Evolutionary conservation across 2,797 vertebrate genomes (phyloP).

Genomic region (Phaenicophaeus curvirostris): DNA sequence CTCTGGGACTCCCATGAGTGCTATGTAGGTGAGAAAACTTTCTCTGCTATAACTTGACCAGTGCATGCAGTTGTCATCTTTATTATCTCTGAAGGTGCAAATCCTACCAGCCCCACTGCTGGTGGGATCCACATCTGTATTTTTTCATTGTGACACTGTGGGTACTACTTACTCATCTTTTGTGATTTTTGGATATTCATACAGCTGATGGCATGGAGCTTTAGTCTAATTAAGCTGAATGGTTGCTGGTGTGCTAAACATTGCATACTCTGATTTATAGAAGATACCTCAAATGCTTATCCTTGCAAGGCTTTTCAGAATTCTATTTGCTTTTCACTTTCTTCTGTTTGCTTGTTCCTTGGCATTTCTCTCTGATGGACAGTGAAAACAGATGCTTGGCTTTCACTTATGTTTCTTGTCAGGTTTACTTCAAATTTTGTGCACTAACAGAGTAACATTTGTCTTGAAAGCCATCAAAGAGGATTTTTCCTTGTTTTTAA

Average conservation of each 20-base stretch:
- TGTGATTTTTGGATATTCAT: not conserved
- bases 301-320: conserved; percentile 38
- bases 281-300: not conserved
- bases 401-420: conserved; percentile 23
- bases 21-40: not conserved
- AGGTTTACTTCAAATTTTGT: not conserved
- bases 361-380: conserved; percentile 17
- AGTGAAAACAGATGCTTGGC: not conserved
- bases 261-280: not conserved
- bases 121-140: not conserved
- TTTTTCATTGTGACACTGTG: not conserved
- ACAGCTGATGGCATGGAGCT: not conserved
- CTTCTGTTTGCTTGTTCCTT: not conserved
- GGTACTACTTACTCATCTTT: not conserved
- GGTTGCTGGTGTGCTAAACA: not conserved
- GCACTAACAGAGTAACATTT: not conserved
- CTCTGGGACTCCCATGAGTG: accelerated
- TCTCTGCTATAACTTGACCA: not conserved
- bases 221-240: not conserved
- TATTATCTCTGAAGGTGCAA: not conserved
- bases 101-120: accelerated
- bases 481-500: not conserved
- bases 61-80: not conserved
- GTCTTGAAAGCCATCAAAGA: not conserved
- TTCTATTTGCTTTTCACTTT: conserved; percentile 24